phyloP scores from a whole-genome alignment of 1,140 invertebrate species.

The Neodiprion lecontei region DNA sequence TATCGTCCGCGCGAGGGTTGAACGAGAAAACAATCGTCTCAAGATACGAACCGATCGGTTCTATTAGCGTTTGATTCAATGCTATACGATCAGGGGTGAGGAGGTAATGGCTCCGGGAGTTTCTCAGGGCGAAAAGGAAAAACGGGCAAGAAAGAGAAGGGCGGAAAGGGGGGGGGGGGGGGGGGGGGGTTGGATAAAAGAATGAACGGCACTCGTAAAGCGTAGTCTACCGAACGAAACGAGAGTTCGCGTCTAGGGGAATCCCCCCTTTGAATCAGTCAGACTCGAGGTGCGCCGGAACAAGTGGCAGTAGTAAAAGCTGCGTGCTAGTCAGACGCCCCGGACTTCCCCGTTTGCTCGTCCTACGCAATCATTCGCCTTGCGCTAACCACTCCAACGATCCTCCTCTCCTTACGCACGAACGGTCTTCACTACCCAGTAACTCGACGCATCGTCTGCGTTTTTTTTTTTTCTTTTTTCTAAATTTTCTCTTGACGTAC shows the following conservation, averaged over 20 bases:
- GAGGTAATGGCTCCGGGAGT: background rate
- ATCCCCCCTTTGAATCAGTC: background rate
- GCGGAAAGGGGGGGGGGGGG: too few relatives aligned
- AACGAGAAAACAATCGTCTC: too few relatives aligned
- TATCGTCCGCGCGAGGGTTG: too few relatives aligned
- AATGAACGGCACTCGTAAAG: background rate
- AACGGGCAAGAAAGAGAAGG: background rate
- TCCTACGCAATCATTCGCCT: background rate
- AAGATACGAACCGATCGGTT: background rate
- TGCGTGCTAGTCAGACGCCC: background rate
- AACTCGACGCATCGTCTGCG: too few relatives aligned
- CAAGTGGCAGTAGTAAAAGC: background rate
- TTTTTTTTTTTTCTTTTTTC: too few relatives aligned
- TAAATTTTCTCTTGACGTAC: too few relatives aligned
- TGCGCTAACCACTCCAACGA: background rate
- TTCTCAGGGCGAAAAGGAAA: background rate
- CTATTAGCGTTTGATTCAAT: constrained; percentile 1
- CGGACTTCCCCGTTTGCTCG: background rate
- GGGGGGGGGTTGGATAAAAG: too few relatives aligned
- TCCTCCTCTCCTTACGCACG: background rate
- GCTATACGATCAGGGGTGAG: background rate
- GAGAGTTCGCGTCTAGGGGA: background rate
- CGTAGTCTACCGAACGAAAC: constrained; percentile 1
- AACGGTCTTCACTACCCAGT: too few relatives aligned
- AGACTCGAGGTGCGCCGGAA: background rate